Conservation (phyloP, 2,113 vertebrate species). For the Tetrax tetrax region DNA sequence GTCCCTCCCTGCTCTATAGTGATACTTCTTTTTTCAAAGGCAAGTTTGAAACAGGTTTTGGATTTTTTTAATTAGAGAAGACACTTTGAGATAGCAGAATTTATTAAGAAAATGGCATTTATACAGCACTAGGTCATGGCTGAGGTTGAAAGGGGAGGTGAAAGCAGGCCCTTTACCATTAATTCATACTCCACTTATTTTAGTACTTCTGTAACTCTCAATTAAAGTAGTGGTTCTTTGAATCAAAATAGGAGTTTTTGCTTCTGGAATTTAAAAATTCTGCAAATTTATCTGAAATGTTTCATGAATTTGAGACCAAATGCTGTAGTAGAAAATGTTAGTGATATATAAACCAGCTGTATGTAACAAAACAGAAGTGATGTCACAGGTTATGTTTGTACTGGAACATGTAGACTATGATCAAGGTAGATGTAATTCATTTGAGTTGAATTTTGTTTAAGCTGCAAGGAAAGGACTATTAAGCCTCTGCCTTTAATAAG, state of each 20-base stretch:
- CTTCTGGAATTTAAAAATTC: too few relatives aligned
- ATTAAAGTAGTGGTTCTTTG: neutral
- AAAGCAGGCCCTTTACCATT: neutral
- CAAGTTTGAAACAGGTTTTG: neutral
- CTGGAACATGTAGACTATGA: rapidly evolving
- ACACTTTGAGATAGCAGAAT: neutral
- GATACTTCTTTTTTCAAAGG: neutral
- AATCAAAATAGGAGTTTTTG: neutral
- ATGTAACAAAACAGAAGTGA: neutral
- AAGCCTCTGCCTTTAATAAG: neutral
- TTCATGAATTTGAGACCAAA: neutral
- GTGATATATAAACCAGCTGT: neutral
- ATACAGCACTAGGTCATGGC: neutral
- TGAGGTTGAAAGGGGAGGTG: neutral
- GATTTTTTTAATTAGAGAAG: neutral
- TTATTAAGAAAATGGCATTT: neutral
- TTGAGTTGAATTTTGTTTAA: neutral
- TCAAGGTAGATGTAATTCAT: neutral
- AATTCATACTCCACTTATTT: neutral
- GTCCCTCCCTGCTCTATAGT: neutral
- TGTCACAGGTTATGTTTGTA: neutral
- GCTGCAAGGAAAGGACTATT: neutral
- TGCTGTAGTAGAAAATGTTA: neutral
- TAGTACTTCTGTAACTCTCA: neutral
- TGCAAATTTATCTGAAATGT: neutral